phyloP scores from a whole-genome alignment of 1,140 invertebrate species.

The Zaprionus africanus region DNA sequence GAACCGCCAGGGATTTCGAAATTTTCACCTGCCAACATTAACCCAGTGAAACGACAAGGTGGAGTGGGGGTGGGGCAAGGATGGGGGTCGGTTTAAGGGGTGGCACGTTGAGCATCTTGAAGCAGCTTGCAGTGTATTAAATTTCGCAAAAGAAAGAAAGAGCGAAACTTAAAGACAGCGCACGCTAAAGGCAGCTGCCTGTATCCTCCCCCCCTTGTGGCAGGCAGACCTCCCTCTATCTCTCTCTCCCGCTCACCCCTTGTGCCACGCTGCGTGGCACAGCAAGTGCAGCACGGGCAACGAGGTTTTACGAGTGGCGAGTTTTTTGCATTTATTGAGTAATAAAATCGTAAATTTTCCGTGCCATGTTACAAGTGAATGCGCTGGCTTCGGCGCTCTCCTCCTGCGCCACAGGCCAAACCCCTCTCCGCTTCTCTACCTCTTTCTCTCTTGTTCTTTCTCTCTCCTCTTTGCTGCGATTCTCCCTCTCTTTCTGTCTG shows the following conservation, averaged over 20 bases:
- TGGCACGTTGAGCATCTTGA: not conserved
- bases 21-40: constrained; percentile 80
- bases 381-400: constrained; percentile 29
- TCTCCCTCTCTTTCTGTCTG: not conserved
- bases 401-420: not conserved
- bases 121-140: constrained; percentile 37
- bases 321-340: constrained; percentile 82
- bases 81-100: not conserved
- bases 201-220: not conserved
- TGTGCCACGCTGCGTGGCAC: not conserved
- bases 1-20: constrained; percentile 75
- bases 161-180: constrained; percentile 57
- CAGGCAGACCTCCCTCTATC: not conserved
- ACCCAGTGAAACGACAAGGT: constrained; percentile 44
- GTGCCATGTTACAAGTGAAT: constrained; percentile 61
- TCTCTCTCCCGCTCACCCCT: too few species aligned
- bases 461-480: not conserved
- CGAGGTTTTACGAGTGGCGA: constrained; percentile 65
- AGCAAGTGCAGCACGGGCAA: constrained; percentile 27
- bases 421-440: not conserved
- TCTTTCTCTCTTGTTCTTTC: not conserved
- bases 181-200: constrained; percentile 21
- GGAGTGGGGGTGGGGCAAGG: not conserved
- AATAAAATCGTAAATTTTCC: constrained; percentile 82
- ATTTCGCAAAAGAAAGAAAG: constrained; percentile 17